These are phyloP conservation scores for Halictus rubicundus DNA, from an alignment of 1,140 invertebrate genomes.

Conservation along the genomic window DNA sequence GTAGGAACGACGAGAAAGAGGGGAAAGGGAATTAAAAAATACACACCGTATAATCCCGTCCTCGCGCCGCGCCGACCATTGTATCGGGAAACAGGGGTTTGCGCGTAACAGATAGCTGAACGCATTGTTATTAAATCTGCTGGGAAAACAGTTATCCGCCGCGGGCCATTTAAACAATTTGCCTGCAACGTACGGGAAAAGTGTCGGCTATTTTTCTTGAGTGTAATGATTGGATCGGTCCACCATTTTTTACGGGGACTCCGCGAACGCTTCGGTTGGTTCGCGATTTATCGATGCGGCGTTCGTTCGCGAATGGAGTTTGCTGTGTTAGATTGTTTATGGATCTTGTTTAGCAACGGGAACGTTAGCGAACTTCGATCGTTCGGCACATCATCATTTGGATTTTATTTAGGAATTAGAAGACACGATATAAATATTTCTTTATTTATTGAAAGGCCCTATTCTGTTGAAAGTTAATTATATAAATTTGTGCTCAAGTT, in stretches of 20 bases:
- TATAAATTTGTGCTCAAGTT: too few relatives aligned
- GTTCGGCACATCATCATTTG: too few relatives aligned
- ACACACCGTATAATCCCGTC: too few relatives aligned
- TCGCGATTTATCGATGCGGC: neutral
- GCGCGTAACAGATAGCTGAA: neutral
- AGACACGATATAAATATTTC: too few relatives aligned
- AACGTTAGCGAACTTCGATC: too few relatives aligned
- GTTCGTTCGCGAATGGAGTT: too few relatives aligned
- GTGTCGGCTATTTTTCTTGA: neutral
- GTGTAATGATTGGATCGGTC: neutral
- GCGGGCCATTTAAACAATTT: slow-evolving; percentile 22
- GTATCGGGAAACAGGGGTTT: slow-evolving; percentile 2
- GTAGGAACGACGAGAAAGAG: neutral
- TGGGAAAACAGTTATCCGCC: neutral
- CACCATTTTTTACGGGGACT: neutral
- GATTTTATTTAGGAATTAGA: too few relatives aligned
- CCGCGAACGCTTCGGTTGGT: neutral
- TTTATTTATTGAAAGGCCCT: too few relatives aligned
- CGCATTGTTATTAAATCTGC: slow-evolving; percentile 28
- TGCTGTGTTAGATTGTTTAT: too few relatives aligned
- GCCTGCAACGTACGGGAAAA: neutral
- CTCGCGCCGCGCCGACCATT: neutral
- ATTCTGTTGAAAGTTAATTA: too few relatives aligned
- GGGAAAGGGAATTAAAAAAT: neutral
- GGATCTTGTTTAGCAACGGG: too few relatives aligned